Base-by-base conservation (phyloP, 2,888 invertebrate species). In the Brachyopa scutellaris region DNA sequence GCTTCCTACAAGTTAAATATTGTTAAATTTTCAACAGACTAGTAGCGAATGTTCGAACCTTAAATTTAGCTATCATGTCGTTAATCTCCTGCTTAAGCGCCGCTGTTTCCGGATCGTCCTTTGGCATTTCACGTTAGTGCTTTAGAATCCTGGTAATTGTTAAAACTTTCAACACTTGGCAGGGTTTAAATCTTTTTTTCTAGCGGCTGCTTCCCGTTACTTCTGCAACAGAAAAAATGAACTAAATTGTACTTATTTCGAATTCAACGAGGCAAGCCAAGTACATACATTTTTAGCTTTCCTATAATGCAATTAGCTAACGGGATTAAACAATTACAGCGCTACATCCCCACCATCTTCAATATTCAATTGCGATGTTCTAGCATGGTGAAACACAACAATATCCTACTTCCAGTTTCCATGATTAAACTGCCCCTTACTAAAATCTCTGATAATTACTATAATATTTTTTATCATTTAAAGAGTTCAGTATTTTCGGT, bases 71-170 rank as follows among this genome's bases (percentile, higher is more conserved):
- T 87, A 96, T 95, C 84, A 97, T 91, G 77, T 95, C 94, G 76
- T 95, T 95, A 13, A 97, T 91, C 90, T 97, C 97, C 87, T 95
- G 94, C 88, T 95, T 94, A 21, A 97, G 92, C 66, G 93, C 94
- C 19, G 94, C 92, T 1, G 94, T 93, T 91, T 97, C 97, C 0
- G 96, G 93, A 90, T 97, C 97, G 86, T 94, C 95, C 90, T 97
- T 97, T 6, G 94, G 94, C 96, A 96, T 95, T 88, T 87, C 89
- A 11, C 13, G 23, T 64, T 13, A 40, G 5, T 40, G 15, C 8
- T 21, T 2, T 17, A 29, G 6, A 5, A 6, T 6, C 26, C 6
- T 26, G 26, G 4, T 6, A 26, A 26, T n/a, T 26, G 26, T 26
- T 26, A 26, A 5, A 26, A 26, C 26, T 26, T n/a, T n/a, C n/a